phyloP scores from a whole-genome alignment of 2,888 invertebrate genomes.

The Reticulitermes lucifugus region DNA sequence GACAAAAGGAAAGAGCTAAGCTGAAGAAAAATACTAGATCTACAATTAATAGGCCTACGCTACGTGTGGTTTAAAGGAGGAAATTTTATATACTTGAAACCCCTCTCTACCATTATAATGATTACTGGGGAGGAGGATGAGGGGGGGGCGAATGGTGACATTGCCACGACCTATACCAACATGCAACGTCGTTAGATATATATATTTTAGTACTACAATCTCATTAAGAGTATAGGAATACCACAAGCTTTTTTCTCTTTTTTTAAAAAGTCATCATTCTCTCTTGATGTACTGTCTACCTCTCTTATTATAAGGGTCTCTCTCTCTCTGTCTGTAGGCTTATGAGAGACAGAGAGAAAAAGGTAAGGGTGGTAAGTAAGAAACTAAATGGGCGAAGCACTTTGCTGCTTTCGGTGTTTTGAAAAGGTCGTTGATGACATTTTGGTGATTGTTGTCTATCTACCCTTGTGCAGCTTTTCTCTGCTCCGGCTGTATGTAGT shows the following conservation, averaged over 20 bases:
- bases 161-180: not conserved
- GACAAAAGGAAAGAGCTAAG: not conserved
- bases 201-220: constrained; percentile 8
- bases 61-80: not conserved
- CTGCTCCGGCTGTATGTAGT: not conserved
- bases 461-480: not conserved
- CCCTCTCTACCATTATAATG: not conserved
- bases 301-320: not conserved
- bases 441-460: constrained; percentile 10
- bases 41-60: too few species aligned
- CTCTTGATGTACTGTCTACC: not conserved
- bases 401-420: not conserved
- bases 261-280: too few species aligned
- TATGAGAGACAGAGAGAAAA: not conserved
- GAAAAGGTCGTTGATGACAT: constrained; percentile 20
- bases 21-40: not conserved
- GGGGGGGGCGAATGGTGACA: not conserved
- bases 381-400: not conserved
- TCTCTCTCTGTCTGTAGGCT: not conserved
- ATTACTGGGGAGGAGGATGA: not conserved
- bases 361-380: not conserved
- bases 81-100: not conserved
- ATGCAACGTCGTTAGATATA: not conserved
- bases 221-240: constrained; percentile 2
- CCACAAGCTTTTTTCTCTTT: not conserved